Evolutionary conservation across 2,888 invertebrate species (phyloP), one percentile per base, ranked within the genome.

Genomic region (Drosophila ochracea): DNA sequence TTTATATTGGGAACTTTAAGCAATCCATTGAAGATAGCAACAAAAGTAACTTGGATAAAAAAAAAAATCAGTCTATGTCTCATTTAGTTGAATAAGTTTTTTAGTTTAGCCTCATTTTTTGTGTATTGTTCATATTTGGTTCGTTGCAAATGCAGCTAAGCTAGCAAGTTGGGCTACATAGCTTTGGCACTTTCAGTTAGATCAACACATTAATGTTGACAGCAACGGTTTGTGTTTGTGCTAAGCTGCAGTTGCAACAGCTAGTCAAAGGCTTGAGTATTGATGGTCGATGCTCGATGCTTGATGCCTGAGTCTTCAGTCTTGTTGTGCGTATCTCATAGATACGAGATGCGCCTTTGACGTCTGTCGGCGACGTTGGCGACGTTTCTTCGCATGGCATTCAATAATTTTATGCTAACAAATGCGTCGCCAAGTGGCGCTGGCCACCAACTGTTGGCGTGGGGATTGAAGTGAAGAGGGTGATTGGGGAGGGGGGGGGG

Each of bases 351-450:
- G 84, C 76, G 84, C 80, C 85, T 85, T 85, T 85, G 85, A 86
- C 89, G 85, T 89, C 84, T 82, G 89, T 77, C 84, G 88, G 75
- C 87, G 76, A 78, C 77, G 74, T 65, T 82, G 88, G 71, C 84
- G 80, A 84, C 83, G 76, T 83, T 76, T 70, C 80, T 76, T 74
- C 53, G 80, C 67, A 69, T 86, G 91, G 88, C 89, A 89, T 90
- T 89, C 91, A 91, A 92, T 91, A 91, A 91, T 91, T 91, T 92
- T 92, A 92, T 92, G 92, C 89, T 92, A 92, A 92, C 91, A 90
- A 92, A 92, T 92, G 92, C 92, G 81, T 80, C 87, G 87, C 84
- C 82, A 80, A 82, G 85, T 84, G 86, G 83, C 88, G 90, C 80
- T 87, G 88, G 68, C 65, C 55, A 53, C 57, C n/a, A 11, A 39